Evolutionary conservation across 1,140 invertebrate species (phyloP).

Genomic region (Zaprionus capensis): DNA sequence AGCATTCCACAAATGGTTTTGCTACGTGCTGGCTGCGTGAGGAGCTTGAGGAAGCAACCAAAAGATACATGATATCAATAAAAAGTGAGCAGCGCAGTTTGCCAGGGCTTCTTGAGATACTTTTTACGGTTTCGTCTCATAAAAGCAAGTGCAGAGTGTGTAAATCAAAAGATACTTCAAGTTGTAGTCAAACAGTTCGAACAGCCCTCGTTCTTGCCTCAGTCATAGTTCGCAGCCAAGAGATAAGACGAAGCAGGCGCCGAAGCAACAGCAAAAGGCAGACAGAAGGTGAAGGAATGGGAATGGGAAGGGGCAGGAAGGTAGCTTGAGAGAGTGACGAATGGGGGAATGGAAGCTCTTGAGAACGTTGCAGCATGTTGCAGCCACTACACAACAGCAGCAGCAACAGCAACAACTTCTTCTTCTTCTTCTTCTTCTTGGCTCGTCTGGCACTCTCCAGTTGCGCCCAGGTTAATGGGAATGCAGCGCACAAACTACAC

Average conservation of each 20-base stretch:
- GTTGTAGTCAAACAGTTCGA: background rate
- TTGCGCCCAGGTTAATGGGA: conserved; percentile 64
- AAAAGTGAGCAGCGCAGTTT: conserved; percentile 49
- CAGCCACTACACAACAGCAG: conserved; percentile 20
- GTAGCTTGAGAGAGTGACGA: conserved; percentile 13
- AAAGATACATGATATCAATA: conserved; percentile 74
- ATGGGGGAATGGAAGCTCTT: conserved; percentile 23
- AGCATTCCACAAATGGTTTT: conserved; percentile 67
- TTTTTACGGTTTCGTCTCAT: background rate
- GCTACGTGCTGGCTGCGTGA: conserved; percentile 7
- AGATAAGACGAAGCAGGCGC: conserved; percentile 35
- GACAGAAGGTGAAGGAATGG: conserved; percentile 4
- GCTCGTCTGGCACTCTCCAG: conserved; percentile 35
- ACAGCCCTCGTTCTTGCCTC: conserved; percentile 29
- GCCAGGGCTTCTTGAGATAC: background rate
- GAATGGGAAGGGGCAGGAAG: conserved; percentile 1
- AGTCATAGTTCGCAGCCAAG: background rate
- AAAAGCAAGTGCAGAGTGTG: background rate
- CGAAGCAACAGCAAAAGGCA: conserved; percentile 31
- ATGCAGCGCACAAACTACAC: conserved; percentile 50
- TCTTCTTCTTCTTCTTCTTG: background rate
- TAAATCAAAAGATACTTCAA: background rate
- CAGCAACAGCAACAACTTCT: background rate
- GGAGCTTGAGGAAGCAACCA: conserved; percentile 57
- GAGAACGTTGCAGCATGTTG: conserved; percentile 76